Conservation (phyloP, 1,140 invertebrate genomes). For the Drosophila littoralis region DNA sequence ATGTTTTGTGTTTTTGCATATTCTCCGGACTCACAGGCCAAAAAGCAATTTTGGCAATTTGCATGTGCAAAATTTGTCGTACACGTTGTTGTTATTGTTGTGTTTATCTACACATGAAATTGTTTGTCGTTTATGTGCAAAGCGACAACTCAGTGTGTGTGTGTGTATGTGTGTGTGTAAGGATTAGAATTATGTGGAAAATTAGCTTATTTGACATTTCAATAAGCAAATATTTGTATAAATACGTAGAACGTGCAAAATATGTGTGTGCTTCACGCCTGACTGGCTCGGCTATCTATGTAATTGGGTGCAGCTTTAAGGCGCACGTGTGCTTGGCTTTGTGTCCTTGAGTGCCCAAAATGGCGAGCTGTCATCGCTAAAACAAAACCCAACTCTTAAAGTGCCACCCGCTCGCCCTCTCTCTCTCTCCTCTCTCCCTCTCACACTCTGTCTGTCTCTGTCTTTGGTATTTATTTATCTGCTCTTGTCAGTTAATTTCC, state of each 20-base stretch:
- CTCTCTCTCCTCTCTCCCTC: neutral
- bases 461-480: constrained; percentile 71
- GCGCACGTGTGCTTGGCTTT: constrained; percentile 7
- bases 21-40: neutral
- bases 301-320: constrained; percentile 33
- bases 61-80: constrained; percentile 36
- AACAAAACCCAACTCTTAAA: constrained; percentile 32
- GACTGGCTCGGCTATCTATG: constrained; percentile 41
- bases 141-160: constrained; percentile 17
- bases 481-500: constrained; percentile 80
- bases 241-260: constrained; percentile 32
- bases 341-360: constrained; percentile 43
- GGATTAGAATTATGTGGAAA: constrained; percentile 69
- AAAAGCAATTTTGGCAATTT: constrained; percentile 44
- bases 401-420: neutral
- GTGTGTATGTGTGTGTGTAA: constrained; percentile 19
- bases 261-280: constrained; percentile 46
- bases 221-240: constrained; percentile 75
- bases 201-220: constrained; percentile 82
- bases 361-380: constrained; percentile 40
- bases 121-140: constrained; percentile 26
- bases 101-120: constrained; percentile 35
- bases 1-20: neutral
- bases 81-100: constrained; percentile 16
- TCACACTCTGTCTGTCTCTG: neutral